phyloP scores from a whole-genome alignment of 2,888 invertebrate genomes.

The Auanema freiburgensis region DNA sequence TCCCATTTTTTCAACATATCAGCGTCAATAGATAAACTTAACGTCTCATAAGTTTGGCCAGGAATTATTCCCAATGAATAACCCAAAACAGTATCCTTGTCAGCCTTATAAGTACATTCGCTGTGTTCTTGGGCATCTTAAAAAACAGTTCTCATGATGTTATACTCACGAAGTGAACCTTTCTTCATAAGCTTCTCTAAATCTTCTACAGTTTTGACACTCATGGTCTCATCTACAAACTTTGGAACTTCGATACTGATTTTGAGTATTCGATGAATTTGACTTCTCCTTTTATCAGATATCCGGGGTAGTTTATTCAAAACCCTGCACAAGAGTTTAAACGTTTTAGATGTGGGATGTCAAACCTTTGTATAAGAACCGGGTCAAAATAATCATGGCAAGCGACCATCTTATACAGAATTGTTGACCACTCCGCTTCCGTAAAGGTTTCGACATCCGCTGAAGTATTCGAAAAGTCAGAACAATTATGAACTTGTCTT shows the following conservation, averaged over 20 bases:
- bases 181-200: slow-evolving; percentile 12
- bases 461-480: slow-evolving; percentile 5
- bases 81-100: slow-evolving; percentile 5
- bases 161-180: background rate
- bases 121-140: background rate
- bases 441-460: slow-evolving; percentile 10
- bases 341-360: too few species aligned
- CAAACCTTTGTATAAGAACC: slow-evolving; percentile 9
- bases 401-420: slow-evolving; percentile 12
- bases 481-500: background rate
- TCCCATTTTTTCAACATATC: slow-evolving; percentile 5
- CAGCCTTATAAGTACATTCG: background rate
- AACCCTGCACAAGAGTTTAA: too few species aligned
- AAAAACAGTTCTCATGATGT: background rate
- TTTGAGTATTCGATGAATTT: slow-evolving; percentile 15
- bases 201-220: slow-evolving; percentile 23
- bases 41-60: slow-evolving; percentile 28
- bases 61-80: slow-evolving; percentile 27
- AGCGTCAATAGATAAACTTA: slow-evolving; percentile 27
- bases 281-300: slow-evolving; percentile 8
- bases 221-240: slow-evolving; percentile 14
- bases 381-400: slow-evolving; percentile 1
- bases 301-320: slow-evolving; percentile 12
- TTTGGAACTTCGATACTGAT: background rate
- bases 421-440: slow-evolving; percentile 9